These are phyloP conservation scores for Dissostichus mawsoni DNA, from an alignment of 2,113 vertebrate species.

Conservation along the genomic window DNA sequence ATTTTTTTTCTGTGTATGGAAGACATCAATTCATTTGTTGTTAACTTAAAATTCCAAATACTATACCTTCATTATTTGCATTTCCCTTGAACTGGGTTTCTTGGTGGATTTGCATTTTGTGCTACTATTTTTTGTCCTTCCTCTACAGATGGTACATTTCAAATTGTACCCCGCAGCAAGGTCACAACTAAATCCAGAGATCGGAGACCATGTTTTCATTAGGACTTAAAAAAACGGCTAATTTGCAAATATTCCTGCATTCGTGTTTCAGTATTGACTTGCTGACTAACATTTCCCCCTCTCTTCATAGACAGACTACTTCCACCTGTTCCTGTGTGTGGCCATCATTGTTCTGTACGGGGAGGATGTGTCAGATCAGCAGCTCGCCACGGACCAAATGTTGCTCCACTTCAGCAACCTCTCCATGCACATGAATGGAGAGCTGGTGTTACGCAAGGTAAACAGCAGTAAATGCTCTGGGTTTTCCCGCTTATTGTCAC, in stretches of 20 bases:
- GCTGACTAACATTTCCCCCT: neutral
- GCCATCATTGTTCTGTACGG: slow-evolving; percentile 96
- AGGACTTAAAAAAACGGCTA: neutral
- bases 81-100: neutral
- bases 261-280: neutral
- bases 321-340: slow-evolving; percentile 97
- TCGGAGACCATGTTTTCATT: neutral
- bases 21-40: neutral
- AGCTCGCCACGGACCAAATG: slow-evolving; percentile 96
- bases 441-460: slow-evolving; percentile 97
- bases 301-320: slow-evolving; percentile 92
- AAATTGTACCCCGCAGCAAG: neutral
- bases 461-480: neutral
- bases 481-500: neutral
- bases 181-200: neutral
- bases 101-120: slow-evolving; percentile 12
- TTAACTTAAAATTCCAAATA: neutral
- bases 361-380: slow-evolving; percentile 95
- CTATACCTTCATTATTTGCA: neutral
- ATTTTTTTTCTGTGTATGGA: slow-evolving; percentile 26
- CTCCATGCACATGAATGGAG: slow-evolving; percentile 99
- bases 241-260: slow-evolving; percentile 1
- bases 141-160: neutral
- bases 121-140: neutral
- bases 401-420: slow-evolving; percentile 96